Conservation (phyloP, 37 sponge, comb jelly and placozoan species). For the Bolinopsis microptera region DNA sequence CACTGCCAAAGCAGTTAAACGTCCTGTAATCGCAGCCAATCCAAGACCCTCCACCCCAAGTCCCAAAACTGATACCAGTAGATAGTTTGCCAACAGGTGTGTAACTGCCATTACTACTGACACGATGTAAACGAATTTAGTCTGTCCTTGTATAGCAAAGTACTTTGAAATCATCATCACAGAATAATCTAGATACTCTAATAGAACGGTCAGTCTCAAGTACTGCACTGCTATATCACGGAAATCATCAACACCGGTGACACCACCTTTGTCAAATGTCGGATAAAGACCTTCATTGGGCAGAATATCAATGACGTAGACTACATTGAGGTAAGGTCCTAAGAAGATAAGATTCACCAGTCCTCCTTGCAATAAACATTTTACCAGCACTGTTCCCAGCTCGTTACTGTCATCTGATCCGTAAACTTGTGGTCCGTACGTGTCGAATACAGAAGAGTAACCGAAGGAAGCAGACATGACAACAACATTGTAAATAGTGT, state of each 20-base stretch:
- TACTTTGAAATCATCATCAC: background rate
- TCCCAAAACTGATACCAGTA: background rate
- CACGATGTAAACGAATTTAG: background rate
- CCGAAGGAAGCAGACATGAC: background rate
- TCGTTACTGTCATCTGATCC: background rate
- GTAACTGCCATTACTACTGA: background rate
- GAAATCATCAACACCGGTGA: background rate
- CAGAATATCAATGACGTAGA: background rate
- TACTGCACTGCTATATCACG: background rate
- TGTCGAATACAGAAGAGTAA: background rate
- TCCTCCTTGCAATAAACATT: background rate
- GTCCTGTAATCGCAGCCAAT: background rate
- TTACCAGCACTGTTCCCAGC: background rate
- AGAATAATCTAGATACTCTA: background rate
- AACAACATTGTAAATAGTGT: background rate
- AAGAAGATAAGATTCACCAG: background rate
- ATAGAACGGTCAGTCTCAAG: background rate
- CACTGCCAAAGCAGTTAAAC: background rate
- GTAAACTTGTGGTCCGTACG: constrained; percentile 17
- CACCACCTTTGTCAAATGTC: background rate
- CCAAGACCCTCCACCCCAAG: background rate
- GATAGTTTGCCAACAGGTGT: background rate
- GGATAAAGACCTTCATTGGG: background rate
- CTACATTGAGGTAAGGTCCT: background rate
- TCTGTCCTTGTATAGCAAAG: constrained; percentile 16